A percentile compares a stretch with the other conserved stretches of the same genome.
phyloP scores from a whole-genome alignment of 2,797 vertebrate species.

The Atherinosoma microstoma region DNA sequence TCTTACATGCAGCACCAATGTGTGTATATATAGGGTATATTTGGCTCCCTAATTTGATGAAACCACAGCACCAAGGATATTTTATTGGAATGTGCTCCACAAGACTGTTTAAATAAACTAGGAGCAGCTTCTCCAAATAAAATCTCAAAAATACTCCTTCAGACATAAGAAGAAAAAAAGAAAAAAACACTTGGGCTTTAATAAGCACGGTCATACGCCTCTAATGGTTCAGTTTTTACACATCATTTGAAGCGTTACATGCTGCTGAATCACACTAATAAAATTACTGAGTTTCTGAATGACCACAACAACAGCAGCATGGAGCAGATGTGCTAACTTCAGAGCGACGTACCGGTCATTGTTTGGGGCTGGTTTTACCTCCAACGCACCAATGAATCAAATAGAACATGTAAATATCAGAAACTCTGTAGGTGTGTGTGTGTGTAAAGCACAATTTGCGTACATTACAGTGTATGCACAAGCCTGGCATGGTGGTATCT shows the following conservation, averaged over 20 bases:
- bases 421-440: constrained; percentile 34
- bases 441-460: constrained; percentile 14
- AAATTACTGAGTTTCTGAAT: constrained; percentile 56
- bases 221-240: constrained; percentile 46
- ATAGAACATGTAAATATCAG: constrained; percentile 72
- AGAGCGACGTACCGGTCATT: constrained; percentile 71
- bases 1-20: constrained; percentile 1
- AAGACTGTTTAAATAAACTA: neutral
- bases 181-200: constrained; percentile 25
- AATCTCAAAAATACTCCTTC: neutral
- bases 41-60: constrained; percentile 6
- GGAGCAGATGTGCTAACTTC: constrained; percentile 49
- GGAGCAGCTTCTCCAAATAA: neutral
- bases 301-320: constrained; percentile 57
- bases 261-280: constrained; percentile 67
- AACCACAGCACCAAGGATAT: neutral
- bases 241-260: constrained; percentile 52
- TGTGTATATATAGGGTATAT: neutral
- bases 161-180: neutral
- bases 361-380: constrained; percentile 70
- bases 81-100: neutral
- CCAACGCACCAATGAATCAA: constrained; percentile 75
- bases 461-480: constrained; percentile 30
- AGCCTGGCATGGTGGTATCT: constrained; percentile 57
- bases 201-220: constrained; percentile 38